phyloP scores from a whole-genome alignment of 92 coral and sea anemone species.

The Isaurus tuberculatus region DNA sequence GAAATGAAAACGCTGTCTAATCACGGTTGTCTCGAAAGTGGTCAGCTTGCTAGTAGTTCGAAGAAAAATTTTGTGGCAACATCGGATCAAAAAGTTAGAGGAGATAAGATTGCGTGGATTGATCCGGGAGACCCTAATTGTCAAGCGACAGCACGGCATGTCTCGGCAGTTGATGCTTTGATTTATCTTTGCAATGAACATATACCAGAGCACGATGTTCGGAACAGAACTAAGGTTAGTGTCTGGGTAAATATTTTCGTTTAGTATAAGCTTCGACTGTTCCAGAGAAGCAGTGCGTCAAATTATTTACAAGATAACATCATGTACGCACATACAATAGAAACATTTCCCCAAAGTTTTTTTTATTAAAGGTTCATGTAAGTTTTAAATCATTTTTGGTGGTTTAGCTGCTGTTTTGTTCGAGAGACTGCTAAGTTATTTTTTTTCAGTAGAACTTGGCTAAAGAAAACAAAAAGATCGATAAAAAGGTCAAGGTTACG shows the following conservation, averaged over 20 bases:
- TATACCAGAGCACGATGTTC: conserved; percentile 39
- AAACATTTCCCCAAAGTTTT: too few species aligned
- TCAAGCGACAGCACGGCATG: conserved; percentile 21
- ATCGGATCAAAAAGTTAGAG: conserved; percentile 28
- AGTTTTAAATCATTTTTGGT: too few species aligned
- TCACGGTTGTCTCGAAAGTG: conserved; percentile 12
- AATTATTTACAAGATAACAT: background rate
- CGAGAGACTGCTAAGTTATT: too few species aligned
- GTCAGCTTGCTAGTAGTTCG: conserved; percentile 37
- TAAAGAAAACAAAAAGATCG: too few species aligned
- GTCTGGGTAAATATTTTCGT: background rate
- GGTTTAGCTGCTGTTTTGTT: too few species aligned
- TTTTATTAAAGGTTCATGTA: too few species aligned
- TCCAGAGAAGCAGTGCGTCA: background rate
- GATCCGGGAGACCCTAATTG: conserved; percentile 23
- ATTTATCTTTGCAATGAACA: conserved; percentile 43
- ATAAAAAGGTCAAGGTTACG: too few species aligned
- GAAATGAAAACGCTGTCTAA: conserved; percentile 33
- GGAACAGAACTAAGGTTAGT: conserved; percentile 39
- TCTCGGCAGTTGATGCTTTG: conserved; percentile 31
- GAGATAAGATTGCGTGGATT: conserved; percentile 43
- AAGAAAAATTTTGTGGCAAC: conserved; percentile 5
- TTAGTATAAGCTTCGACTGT: background rate
- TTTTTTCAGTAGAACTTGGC: too few species aligned
- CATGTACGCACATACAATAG: too few species aligned